phyloP scores from a whole-genome alignment of 2,888 invertebrate species.

The Tipula helvola region DNA sequence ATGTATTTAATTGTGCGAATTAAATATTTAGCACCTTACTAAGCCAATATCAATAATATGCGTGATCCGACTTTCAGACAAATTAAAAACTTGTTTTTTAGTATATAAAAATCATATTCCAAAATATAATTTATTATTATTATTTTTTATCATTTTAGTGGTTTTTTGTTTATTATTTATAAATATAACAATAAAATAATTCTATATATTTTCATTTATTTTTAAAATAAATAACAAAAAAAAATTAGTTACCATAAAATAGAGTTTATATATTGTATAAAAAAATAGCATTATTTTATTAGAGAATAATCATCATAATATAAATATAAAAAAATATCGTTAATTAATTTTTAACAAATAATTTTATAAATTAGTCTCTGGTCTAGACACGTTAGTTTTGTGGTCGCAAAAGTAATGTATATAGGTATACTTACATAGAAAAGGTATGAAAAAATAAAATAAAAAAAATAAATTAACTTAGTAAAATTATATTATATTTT shows the following conservation, averaged over 20 bases:
- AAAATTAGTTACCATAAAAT: not conserved
- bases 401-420: not conserved
- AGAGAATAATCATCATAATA: not conserved
- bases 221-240: not conserved
- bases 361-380: not conserved
- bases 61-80: too few relatives aligned
- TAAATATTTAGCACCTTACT: too few relatives aligned
- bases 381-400: not conserved
- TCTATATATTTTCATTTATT: not conserved
- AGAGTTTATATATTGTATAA: not conserved
- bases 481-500: not conserved
- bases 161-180: not conserved
- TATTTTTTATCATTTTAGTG: not conserved
- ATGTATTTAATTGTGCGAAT: too few relatives aligned
- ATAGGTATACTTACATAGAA: not conserved
- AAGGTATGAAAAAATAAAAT: not conserved
- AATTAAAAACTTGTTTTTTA: not conserved
- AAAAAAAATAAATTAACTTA: not conserved
- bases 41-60: too few relatives aligned
- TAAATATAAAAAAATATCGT: not conserved
- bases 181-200: not conserved
- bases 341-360: not conserved
- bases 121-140: not conserved
- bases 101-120: not conserved
- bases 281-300: not conserved